Conservation (phyloP, 1,140 invertebrate species). For the Trichonephila inaurata region DNA sequence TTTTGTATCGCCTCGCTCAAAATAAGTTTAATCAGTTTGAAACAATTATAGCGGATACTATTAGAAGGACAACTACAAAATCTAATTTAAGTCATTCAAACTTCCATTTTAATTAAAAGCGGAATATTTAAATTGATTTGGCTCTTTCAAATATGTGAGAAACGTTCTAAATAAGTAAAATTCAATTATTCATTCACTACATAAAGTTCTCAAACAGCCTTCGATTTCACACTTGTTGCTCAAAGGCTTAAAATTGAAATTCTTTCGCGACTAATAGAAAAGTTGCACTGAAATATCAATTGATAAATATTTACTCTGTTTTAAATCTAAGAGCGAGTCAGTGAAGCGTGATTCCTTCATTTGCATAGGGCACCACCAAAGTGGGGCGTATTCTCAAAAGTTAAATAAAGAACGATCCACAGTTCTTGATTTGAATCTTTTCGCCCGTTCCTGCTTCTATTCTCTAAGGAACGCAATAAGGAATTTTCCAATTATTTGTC, state of each 20-base stretch:
- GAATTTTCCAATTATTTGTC: slow-evolving; percentile 56
- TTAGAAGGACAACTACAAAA: no score
- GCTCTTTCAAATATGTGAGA: no score
- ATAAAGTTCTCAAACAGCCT: no score
- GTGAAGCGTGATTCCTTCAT: background rate
- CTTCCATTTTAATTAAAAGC: no score
- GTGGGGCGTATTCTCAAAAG: background rate
- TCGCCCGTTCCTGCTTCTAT: background rate
- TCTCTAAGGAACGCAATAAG: slow-evolving; percentile 35
- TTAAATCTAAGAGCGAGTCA: background rate
- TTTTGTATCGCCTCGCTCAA: no score
- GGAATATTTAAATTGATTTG: no score
- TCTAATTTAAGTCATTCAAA: no score
- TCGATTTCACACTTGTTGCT: background rate
- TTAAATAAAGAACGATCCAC: slow-evolving; percentile 24
- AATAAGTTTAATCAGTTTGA: no score
- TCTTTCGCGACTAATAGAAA: background rate
- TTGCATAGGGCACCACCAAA: background rate
- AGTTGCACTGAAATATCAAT: background rate
- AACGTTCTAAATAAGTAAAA: no score
- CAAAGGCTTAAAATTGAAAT: background rate
- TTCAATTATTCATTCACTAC: no score
- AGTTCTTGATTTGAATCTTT: background rate
- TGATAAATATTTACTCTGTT: slow-evolving; percentile 7
- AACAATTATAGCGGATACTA: no score